A percentile compares a stretch with the other conserved stretches of the same genome.
Evolutionary conservation across 2,797 vertebrate genomes (phyloP).

Genomic region (Myiotriccus ornatus): DNA sequence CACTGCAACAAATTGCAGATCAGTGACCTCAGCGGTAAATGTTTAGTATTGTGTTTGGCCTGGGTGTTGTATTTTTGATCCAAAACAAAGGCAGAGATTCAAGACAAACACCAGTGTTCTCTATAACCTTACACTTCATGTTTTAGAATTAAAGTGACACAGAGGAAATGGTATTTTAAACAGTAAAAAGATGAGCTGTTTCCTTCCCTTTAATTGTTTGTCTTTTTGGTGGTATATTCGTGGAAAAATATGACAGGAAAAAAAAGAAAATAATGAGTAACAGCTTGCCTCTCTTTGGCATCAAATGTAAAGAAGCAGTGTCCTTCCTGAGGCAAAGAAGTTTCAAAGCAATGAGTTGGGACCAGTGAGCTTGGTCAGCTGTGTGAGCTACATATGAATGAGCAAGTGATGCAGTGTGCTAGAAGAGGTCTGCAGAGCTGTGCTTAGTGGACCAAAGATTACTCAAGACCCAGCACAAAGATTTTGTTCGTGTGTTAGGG

Average conservation of each 20-base stretch:
- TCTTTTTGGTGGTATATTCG: not conserved
- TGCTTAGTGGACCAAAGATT: not conserved
- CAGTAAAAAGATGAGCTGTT: not conserved
- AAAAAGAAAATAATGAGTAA: not conserved
- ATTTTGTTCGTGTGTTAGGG: not conserved
- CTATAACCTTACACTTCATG: conserved; percentile 3
- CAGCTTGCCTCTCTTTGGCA: not conserved
- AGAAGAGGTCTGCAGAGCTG: not conserved
- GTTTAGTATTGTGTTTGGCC: conserved; percentile 56
- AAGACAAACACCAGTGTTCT: conserved; percentile 23
- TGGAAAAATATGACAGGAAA: not conserved
- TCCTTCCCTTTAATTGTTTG: not conserved
- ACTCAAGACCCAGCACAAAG: not conserved
- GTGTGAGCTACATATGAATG: accelerated
- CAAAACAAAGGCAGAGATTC: conserved; percentile 43
- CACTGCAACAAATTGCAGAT: conserved; percentile 60
- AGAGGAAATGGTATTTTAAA: conserved; percentile 4
- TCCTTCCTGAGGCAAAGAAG: not conserved
- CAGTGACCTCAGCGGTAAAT: conserved; percentile 44
- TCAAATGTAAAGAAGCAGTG: not conserved
- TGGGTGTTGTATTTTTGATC: not conserved
- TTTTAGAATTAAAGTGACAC: conserved; percentile 1
- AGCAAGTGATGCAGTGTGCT: not conserved
- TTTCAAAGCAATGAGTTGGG: not conserved
- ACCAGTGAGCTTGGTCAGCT: not conserved